These are phyloP conservation scores for Stenolophus ochropezus DNA, from an alignment of 2,888 invertebrate genomes.

Conservation along the genomic window DNA sequence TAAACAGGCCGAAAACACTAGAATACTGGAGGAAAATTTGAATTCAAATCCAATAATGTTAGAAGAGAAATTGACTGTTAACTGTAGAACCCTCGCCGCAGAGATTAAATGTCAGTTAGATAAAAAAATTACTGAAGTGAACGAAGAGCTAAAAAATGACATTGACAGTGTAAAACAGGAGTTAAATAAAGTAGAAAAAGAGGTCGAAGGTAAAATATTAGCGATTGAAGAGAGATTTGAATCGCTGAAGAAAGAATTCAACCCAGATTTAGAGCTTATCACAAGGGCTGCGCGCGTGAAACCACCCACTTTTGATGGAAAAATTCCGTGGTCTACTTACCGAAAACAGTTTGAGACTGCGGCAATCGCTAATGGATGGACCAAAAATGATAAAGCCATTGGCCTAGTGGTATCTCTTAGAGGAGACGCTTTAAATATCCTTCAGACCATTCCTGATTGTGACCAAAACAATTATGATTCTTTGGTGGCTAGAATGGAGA, in stretches of 20 bases:
- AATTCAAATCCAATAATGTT: neutral
- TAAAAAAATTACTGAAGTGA: too few relatives aligned
- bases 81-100: neutral
- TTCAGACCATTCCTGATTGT: neutral
- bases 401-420: neutral
- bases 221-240: neutral
- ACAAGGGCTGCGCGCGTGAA: neutral
- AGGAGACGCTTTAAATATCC: conserved; percentile 7
- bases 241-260: neutral
- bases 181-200: neutral
- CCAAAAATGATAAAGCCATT: neutral
- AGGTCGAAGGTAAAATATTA: neutral
- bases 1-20: neutral
- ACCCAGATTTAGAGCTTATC: neutral
- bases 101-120: neutral
- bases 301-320: neutral
- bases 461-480: neutral
- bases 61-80: neutral
- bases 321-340: neutral
- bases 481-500: neutral
- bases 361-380: neutral
- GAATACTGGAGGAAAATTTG: neutral
- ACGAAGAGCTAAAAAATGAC: too few relatives aligned
- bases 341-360: neutral
- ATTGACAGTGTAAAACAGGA: neutral